These are phyloP conservation scores for Aphaenogaster floridana DNA, from an alignment of 1,140 invertebrate species.

Conservation along the genomic window DNA sequence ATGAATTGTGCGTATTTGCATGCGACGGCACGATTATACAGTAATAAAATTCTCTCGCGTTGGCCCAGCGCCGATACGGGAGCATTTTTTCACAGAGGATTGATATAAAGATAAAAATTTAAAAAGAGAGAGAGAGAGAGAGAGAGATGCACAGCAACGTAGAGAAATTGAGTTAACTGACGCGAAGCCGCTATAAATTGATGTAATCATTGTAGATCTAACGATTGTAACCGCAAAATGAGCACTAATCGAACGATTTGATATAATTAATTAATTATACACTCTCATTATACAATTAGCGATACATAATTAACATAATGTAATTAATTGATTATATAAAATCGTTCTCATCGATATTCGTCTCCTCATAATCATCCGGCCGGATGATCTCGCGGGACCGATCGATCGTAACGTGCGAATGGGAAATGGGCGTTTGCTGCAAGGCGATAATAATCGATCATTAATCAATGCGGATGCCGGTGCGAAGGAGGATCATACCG, in stretches of 20 bases:
- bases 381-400: constrained; percentile 16
- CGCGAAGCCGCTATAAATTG: constrained; percentile 15
- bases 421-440: constrained; percentile 47
- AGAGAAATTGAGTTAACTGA: constrained; percentile 41
- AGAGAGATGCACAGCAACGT: constrained; percentile 8
- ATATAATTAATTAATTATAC: constrained; percentile 27
- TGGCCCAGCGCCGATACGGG: not conserved
- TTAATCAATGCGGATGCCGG: constrained; percentile 41
- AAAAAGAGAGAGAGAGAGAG: not conserved
- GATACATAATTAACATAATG: not conserved
- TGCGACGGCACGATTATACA: constrained; percentile 39
- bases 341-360: constrained; percentile 4
- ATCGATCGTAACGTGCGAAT: constrained; percentile 31
- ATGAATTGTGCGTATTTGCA: constrained; percentile 31
- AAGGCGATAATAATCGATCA: constrained; percentile 64
- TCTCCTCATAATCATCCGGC: not conserved
- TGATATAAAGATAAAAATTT: constrained; percentile 17
- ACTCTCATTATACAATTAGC: not conserved
- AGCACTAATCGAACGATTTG: constrained; percentile 21
- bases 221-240: constrained; percentile 27
- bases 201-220: constrained; percentile 47
- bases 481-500: not conserved
- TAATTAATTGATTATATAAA: constrained; percentile 41
- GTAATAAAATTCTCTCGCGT: constrained; percentile 8
- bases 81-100: not conserved